These are phyloP conservation scores for Orthosia gothica DNA, from an alignment of 2,888 invertebrate species.

Conservation along the genomic window DNA sequence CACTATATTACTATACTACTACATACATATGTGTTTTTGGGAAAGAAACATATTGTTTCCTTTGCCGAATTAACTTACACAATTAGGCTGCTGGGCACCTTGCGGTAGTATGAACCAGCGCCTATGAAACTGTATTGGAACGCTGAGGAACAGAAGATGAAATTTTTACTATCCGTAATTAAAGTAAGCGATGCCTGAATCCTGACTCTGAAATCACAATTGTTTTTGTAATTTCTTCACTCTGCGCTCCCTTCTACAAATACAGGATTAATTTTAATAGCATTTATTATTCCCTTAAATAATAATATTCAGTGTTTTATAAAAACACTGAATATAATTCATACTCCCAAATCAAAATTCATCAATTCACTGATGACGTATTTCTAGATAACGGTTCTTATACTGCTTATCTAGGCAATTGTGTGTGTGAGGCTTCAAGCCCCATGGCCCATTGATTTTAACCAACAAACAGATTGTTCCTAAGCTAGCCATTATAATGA, in stretches of 20 bases:
- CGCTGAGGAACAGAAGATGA: background rate
- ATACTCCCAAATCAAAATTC: background rate
- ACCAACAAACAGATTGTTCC: conserved; percentile 2
- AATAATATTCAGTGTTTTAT: too few species aligned
- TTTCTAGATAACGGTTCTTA: background rate
- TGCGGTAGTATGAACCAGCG: too few species aligned
- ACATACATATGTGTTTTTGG: too few species aligned
- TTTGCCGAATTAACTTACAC: too few species aligned
- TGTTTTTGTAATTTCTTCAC: too few species aligned
- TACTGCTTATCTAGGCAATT: background rate
- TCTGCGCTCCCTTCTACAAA: too few species aligned
- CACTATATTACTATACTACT: too few species aligned
- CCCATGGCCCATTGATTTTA: background rate
- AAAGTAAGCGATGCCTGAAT: too few species aligned
- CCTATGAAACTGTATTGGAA: background rate
- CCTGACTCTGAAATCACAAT: too few species aligned
- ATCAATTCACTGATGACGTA: background rate
- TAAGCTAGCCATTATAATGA: conserved; percentile 7
- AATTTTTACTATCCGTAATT: background rate
- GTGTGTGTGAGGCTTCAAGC: background rate
- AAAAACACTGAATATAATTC: too few species aligned
- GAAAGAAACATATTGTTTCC: too few species aligned
- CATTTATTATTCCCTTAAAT: background rate
- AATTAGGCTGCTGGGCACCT: too few species aligned
- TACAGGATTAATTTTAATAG: background rate